Conservation (phyloP, 1,140 invertebrate genomes). For the Drosophila pruinosa region DNA sequence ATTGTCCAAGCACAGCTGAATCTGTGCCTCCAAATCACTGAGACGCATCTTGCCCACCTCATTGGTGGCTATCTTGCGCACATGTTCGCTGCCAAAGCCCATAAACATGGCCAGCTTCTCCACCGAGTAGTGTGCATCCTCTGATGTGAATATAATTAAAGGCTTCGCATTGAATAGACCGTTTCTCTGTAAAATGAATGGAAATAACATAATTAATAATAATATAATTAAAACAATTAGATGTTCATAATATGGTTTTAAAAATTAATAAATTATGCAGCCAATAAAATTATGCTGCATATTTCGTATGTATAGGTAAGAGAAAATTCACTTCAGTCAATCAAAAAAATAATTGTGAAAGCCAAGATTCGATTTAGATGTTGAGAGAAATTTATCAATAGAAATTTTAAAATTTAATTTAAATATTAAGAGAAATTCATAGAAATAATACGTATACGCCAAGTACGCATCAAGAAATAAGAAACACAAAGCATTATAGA, state of each 20-base stretch:
- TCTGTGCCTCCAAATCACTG: slow-evolving; percentile 88
- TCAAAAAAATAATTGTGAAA: too few relatives aligned
- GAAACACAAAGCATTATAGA: neutral
- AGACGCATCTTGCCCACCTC: slow-evolving; percentile 90
- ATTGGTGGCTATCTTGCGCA: slow-evolving; percentile 89
- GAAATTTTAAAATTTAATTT: neutral
- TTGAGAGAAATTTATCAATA: too few relatives aligned
- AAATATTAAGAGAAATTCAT: too few relatives aligned
- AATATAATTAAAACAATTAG: neutral
- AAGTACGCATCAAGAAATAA: too few relatives aligned
- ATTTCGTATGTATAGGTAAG: too few relatives aligned
- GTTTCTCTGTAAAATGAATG: slow-evolving; percentile 84
- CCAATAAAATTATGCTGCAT: too few relatives aligned
- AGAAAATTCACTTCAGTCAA: too few relatives aligned
- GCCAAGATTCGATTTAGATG: too few relatives aligned
- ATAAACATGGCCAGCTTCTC: slow-evolving; percentile 92
- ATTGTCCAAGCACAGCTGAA: slow-evolving; percentile 87
- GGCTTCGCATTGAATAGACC: slow-evolving; percentile 87
- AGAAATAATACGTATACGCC: too few relatives aligned
- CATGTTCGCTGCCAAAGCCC: slow-evolving; percentile 91
- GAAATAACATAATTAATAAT: neutral
- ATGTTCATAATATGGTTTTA: neutral
- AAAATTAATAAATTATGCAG: neutral
- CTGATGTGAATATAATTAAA: slow-evolving; percentile 91
- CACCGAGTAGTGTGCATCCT: slow-evolving; percentile 97